These are phyloP conservation scores for Sinosuthora webbiana DNA, from an alignment of 2,113 vertebrate genomes.

Conservation along the genomic window DNA sequence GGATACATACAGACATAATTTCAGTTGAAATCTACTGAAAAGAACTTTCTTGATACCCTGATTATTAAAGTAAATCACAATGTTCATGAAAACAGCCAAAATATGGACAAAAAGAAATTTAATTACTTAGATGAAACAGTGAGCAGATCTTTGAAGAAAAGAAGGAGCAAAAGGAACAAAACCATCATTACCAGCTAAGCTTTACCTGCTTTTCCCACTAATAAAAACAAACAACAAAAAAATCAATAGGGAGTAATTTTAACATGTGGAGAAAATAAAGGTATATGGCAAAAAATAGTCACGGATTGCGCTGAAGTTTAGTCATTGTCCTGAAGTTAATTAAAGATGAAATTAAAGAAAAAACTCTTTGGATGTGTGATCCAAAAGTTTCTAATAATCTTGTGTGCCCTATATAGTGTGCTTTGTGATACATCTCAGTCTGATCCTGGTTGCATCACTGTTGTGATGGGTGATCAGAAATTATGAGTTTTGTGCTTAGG, in stretches of 20 bases:
- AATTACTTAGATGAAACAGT: constrained; percentile 31
- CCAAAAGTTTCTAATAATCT: not conserved
- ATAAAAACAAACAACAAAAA: not conserved
- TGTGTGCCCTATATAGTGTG: not conserved
- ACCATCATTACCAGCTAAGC: not conserved
- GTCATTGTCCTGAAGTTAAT: constrained; percentile 35
- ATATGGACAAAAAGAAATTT: not conserved
- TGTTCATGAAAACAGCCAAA: constrained; percentile 11
- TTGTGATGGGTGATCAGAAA: not conserved
- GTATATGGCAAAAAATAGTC: not conserved
- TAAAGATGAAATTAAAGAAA: not conserved
- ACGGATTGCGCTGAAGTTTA: not conserved
- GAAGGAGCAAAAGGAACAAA: not conserved
- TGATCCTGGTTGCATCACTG: not conserved
- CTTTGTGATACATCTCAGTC: not conserved
- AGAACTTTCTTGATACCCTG: not conserved
- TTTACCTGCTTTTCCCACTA: not conserved
- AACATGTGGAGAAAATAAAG: constrained; percentile 25
- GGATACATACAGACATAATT: not conserved
- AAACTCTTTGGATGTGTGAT: not conserved
- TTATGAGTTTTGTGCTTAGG: not conserved
- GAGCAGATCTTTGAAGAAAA: constrained; percentile 5
- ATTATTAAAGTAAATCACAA: constrained; percentile 38
- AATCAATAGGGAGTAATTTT: constrained; percentile 42
- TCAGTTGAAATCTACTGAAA: not conserved